A percentile compares a stretch with the other conserved stretches of the same genome.
These are phyloP conservation scores for Numenius phaeopus DNA, from an alignment of 2,797 vertebrate species.

Conservation along the genomic window DNA sequence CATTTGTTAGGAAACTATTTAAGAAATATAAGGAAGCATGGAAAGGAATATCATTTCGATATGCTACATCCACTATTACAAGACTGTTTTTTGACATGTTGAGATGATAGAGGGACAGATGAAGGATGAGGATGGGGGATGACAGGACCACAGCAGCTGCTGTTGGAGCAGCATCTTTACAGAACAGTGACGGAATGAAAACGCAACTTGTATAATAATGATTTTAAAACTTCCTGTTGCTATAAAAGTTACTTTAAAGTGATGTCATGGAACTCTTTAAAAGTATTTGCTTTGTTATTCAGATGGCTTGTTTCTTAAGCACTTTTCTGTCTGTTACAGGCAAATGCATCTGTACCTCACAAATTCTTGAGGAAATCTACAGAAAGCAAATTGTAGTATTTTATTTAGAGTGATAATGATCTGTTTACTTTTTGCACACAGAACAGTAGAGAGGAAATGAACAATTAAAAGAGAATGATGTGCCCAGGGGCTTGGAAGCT, in stretches of 20 bases:
- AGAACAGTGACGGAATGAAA: neutral
- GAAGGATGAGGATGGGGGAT: neutral
- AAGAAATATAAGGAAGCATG: neutral
- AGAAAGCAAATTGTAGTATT: neutral
- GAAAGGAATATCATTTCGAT: neutral
- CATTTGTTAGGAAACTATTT: neutral
- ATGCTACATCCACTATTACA: neutral
- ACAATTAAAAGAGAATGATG: neutral
- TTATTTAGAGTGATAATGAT: neutral
- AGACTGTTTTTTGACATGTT: neutral
- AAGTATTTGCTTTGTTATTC: neutral
- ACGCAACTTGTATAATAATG: neutral
- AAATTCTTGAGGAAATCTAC: neutral
- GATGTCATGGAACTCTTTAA: neutral
- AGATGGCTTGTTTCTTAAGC: neutral
- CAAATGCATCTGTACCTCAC: neutral
- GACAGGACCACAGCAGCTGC: neutral
- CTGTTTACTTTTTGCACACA: neutral
- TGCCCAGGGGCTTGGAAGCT: neutral
- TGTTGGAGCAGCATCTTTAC: neutral
- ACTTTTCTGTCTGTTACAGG: neutral
- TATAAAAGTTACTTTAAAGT: neutral
- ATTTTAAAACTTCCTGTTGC: neutral
- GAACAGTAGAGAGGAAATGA: neutral
- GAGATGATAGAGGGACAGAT: neutral